Percentiles rank a stretch among this genome's conserved stretches.
Conservation (phyloP, 2,888 invertebrate genomes). For the Pristionchus exspectatus region DNA sequence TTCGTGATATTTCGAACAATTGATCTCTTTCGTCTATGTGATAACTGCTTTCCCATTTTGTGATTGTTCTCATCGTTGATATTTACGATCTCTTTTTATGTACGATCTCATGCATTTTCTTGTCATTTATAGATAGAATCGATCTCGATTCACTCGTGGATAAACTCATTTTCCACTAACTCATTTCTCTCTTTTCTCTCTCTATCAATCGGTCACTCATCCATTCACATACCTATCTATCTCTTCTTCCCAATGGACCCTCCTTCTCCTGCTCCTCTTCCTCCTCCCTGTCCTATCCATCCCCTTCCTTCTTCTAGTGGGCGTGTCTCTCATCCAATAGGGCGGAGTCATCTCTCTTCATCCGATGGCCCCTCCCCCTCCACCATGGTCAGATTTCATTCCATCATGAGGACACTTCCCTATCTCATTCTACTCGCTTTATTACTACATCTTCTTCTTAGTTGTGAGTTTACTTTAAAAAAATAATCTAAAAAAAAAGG, state of each 20-base stretch:
- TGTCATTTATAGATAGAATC: slow-evolving; percentile 10
- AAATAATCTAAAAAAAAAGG: not conserved
- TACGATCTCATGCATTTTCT: not conserved
- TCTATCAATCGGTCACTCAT: not conserved
- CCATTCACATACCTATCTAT: not conserved
- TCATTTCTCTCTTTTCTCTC: not conserved
- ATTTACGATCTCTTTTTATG: slow-evolving; percentile 1
- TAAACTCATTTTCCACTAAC: not conserved
- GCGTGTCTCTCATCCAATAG: slow-evolving; percentile 6
- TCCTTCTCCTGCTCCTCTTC: not conserved
- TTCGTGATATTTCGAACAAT: not conserved
- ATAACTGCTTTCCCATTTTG: not conserved
- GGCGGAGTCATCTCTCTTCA: slow-evolving; percentile 21
- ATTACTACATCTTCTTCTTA: not conserved
- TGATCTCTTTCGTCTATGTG: not conserved
- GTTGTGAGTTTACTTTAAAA: not conserved
- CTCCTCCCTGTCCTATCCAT: not conserved
- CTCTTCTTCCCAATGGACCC: not conserved
- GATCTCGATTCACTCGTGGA: not conserved
- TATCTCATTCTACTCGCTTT: slow-evolving; percentile 13
- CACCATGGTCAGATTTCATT: slow-evolving; percentile 22
- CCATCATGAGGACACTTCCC: slow-evolving; percentile 22
- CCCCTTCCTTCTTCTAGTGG: not conserved
- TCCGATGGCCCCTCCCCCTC: not conserved
- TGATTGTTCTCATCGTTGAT: not conserved